Base-by-base conservation (phyloP, 2,797 vertebrate species). In the Polyboroides typus region DNA sequence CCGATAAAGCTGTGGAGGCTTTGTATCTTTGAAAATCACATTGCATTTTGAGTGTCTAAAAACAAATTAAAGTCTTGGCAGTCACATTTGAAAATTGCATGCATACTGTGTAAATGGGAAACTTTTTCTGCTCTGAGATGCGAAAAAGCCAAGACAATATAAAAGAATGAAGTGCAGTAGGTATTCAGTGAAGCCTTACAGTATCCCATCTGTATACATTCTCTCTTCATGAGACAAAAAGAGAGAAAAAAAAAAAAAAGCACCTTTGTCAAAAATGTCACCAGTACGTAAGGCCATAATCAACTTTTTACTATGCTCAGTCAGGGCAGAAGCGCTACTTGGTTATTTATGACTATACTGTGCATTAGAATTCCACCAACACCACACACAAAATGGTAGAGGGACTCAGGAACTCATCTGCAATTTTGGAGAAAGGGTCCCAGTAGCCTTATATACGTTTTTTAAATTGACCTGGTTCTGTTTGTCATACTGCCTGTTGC, bases 151-250 rank as follows among this genome's bases (percentile, higher is more conserved):
- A 91, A 81, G 5, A 40, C 1, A 3, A 62, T 47, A 47, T 18
- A 52, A 47, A 76, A n/a, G 2, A 86, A 29, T 44, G 6, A 89
- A 63, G 13, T 38, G 21, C 7, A 53, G 19, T 16, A 68, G 34
- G 19, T 23, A 58, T 27, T 86, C 71, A 67, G 5, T 67, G 40
- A 74, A 52, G 62, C 6, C 15, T 72, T 52, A n/a, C 12, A 19
- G 27, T 47, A 42, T 40, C 40, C 20, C 22, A 63, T 81, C 17
- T 6, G 4, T 25, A 31, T 0, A 2, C 1, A 1, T 40, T 33
- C 45, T 34, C 20, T 71, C n/a, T 50, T 72, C 15, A 31, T 55
- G 33, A 62, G 15, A 34, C 2, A 89, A 12, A 53, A 53, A 31
- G 31, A 53, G 17, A 2, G 34, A 68, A 59, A 45, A 2, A 16